Conservation (phyloP, 2,888 invertebrate genomes). For the Pseudolycoriella hygida region DNA sequence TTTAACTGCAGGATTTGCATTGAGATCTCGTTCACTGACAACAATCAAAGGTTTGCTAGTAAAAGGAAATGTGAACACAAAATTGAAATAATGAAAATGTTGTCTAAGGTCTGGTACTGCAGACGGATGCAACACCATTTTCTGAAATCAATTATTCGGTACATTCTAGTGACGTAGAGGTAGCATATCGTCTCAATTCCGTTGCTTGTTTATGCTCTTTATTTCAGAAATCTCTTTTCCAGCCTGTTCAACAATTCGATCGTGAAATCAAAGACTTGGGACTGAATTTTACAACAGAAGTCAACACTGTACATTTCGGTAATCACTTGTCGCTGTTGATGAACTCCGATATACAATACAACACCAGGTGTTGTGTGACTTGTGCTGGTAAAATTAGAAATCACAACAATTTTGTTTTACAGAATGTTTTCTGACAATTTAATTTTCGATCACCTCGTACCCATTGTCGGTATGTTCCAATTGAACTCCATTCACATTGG, state of each 20-base stretch:
- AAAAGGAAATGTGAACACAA: constrained; percentile 18
- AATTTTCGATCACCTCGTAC: constrained; percentile 21
- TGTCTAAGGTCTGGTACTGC: background rate
- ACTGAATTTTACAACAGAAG: constrained; percentile 21
- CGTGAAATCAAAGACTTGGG: constrained; percentile 24
- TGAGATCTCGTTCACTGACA: constrained; percentile 27
- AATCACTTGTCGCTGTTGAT: constrained; percentile 26
- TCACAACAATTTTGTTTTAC: too few species aligned
- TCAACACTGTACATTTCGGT: constrained; percentile 25
- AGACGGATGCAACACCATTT: background rate
- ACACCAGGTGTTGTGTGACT: constrained; percentile 15
- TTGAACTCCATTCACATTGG: constrained; percentile 28
- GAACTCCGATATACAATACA: constrained; percentile 28
- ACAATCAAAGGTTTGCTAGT: constrained; percentile 18
- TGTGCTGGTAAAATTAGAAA: too few species aligned
- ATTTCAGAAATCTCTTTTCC: background rate
- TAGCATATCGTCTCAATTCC: too few species aligned
- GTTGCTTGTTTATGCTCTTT: too few species aligned
- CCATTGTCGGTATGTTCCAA: constrained; percentile 27
- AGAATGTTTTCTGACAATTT: constrained; percentile 2
- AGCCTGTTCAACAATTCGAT: constrained; percentile 20
- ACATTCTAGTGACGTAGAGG: background rate
- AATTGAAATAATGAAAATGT: too few species aligned
- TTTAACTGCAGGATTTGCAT: constrained; percentile 25
- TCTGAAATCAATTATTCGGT: background rate